Percentiles rank a stretch among this genome's conserved stretches.
These are phyloP conservation scores for Ceyx erithaca DNA, from an alignment of 2,797 vertebrate species.

Conservation along the genomic window DNA sequence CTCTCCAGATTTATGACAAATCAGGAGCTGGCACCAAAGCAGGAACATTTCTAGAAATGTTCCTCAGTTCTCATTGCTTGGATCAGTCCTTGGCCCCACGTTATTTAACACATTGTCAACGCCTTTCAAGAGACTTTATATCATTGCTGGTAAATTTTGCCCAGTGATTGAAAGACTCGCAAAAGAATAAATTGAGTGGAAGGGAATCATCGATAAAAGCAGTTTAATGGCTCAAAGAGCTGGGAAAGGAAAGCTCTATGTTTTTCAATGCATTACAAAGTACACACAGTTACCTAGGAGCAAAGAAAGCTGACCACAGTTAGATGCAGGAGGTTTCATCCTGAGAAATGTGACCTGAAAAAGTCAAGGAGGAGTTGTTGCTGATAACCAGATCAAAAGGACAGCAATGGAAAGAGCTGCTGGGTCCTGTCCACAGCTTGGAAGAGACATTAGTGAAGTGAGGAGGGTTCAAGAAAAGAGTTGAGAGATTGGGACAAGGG, in stretches of 20 bases:
- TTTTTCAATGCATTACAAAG: not conserved
- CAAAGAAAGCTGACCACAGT: not conserved
- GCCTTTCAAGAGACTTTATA: slow-evolving; percentile 13
- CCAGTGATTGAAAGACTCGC: not conserved
- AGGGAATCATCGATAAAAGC: not conserved
- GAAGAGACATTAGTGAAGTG: not conserved
- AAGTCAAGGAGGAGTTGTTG: not conserved
- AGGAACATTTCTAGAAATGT: slow-evolving; percentile 20
- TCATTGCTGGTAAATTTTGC: slow-evolving; percentile 11
- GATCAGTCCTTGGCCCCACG: not conserved
- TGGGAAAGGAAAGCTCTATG: not conserved
- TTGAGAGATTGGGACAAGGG: not conserved
- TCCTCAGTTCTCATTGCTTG: not conserved
- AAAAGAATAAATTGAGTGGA: slow-evolving; percentile 17
- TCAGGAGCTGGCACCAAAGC: not conserved
- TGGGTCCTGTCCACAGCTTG: not conserved
- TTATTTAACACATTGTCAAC: slow-evolving; percentile 51
- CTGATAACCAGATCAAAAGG: accelerated
- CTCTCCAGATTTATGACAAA: not conserved
- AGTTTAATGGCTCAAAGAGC: not conserved
- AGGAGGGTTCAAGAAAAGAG: not conserved
- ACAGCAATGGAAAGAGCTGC: not conserved
- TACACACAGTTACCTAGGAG: not conserved
- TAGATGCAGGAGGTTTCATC: not conserved
- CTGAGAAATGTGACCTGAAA: not conserved